A percentile compares a stretch with the other conserved stretches of the same genome.
Evolutionary conservation across 2,888 invertebrate genomes (phyloP).

Genomic region (Malthinus seriepunctatus): DNA sequence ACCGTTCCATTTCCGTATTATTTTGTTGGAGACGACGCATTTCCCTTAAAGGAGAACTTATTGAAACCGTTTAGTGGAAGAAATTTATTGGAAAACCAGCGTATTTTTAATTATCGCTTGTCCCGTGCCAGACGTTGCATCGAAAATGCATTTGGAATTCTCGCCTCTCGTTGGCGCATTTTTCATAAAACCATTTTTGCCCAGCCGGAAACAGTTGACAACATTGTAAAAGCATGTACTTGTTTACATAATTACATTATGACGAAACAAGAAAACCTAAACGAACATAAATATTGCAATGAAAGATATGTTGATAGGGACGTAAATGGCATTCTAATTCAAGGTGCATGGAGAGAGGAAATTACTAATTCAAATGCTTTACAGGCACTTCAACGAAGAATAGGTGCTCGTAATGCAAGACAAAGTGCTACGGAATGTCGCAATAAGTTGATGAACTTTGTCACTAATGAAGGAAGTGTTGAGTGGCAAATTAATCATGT

Average conservation of each 20-base stretch:
- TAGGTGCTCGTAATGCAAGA: too few species aligned
- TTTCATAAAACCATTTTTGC: background rate
- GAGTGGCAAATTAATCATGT: too few species aligned
- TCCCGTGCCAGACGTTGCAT: background rate
- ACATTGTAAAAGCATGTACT: background rate
- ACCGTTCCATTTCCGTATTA: slow-evolving; percentile 34
- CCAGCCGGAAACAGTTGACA: background rate
- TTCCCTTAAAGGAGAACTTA: slow-evolving; percentile 34
- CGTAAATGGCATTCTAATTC: background rate
- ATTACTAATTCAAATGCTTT: background rate
- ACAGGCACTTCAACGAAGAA: too few species aligned
- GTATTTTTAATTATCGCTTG: background rate
- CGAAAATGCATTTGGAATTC: background rate
- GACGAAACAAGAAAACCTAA: background rate
- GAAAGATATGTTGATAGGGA: background rate
- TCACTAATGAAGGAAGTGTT: too few species aligned
- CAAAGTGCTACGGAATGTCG: too few species aligned
- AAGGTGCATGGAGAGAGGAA: background rate
- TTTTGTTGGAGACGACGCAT: slow-evolving; percentile 41
- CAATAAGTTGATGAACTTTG: too few species aligned
- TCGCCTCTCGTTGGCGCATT: background rate
- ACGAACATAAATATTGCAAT: background rate
- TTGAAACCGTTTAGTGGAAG: slow-evolving; percentile 31
- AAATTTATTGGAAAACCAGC: slow-evolving; percentile 17
- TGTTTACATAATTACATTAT: background rate